Evolutionary conservation across 2,113 vertebrate species (phyloP), one percentile per base, ranked within the genome.

Genomic region (Chlorocebus sabaeus): DNA sequence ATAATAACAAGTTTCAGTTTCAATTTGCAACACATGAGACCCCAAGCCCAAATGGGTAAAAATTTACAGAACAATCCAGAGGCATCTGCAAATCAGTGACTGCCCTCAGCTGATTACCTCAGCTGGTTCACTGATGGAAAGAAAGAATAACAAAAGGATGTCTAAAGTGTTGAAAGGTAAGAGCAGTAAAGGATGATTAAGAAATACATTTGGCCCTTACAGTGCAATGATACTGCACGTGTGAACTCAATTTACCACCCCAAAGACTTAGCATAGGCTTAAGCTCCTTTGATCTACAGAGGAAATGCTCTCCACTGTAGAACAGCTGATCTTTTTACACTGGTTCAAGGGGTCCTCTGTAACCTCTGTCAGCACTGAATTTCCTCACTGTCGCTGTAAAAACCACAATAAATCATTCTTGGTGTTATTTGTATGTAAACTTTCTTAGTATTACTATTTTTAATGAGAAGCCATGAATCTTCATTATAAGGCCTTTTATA

Each of bases 131-230:
- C n/a, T 90, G 95, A 72, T 89, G 59, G 76, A 88, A 95, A 90
- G 86, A 92, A 96, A 97, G 96, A 95, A 89, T 68, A 97, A 97
- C 84, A 97, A 97, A 93, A 88, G 64, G 88, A 95, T 64, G 80
- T 87, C 78, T 80, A 70, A 89, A 92, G 96, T 92, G 94, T 95
- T 93, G 92, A 96, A 97, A 98, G 96, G 92, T 92, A 93, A 97
- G 70, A 72, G 87, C 83, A 93, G 79, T 98, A 95, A 98, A 96
- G 43, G 57, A 43, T 87, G 86, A 97, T 73, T 87, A 88, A 94
- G 70, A 95, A 96, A 92, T 93, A 92, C 35, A 45, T 87, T 93
- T 96, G 94, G 95, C 72, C 72, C 68, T 97, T 85, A 90, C 84
- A 80, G 61, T 89, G 48, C 72, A 93, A 80, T 45, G 64, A 96